A percentile compares a stretch with the other conserved stretches of the same genome.
Conservation (phyloP, 2,888 invertebrate genomes). For the Diachrysia chrysitis region DNA sequence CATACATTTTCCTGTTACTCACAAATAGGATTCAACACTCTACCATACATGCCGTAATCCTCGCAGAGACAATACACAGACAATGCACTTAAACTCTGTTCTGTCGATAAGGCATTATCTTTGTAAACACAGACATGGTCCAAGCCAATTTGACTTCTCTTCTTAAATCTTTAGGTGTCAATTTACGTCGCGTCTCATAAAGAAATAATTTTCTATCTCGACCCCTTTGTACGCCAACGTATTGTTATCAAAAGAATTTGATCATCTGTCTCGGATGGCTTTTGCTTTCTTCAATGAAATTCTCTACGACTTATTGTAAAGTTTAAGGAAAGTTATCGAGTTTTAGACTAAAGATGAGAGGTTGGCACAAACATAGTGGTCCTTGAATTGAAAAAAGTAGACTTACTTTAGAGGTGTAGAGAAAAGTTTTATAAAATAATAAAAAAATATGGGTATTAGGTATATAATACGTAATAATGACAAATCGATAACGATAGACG, state of each 20-base stretch:
- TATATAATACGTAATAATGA: neutral
- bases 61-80: constrained; percentile 49
- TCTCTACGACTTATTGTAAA: constrained; percentile 41
- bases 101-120: constrained; percentile 57
- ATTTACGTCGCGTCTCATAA: constrained; percentile 47
- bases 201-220: constrained; percentile 62
- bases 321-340: constrained; percentile 40
- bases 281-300: constrained; percentile 55
- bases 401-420: neutral
- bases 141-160: constrained; percentile 61
- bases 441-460: too few species aligned
- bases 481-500: neutral
- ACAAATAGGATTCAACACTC: constrained; percentile 34
- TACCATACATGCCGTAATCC: constrained; percentile 41
- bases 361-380: constrained; percentile 19
- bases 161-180: constrained; percentile 49
- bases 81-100: constrained; percentile 55
- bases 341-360: constrained; percentile 23
- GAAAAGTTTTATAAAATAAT: too few species aligned
- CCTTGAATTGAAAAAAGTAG: neutral
- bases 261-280: constrained; percentile 64
- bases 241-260: constrained; percentile 71
- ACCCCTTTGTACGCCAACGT: constrained; percentile 62
- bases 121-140: constrained; percentile 45
- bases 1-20: constrained; percentile 34